Percentiles rank a stretch among this genome's conserved stretches.
phyloP scores from a whole-genome alignment of 2,797 vertebrate species.

The Sternarchorhynchus goeldii region DNA sequence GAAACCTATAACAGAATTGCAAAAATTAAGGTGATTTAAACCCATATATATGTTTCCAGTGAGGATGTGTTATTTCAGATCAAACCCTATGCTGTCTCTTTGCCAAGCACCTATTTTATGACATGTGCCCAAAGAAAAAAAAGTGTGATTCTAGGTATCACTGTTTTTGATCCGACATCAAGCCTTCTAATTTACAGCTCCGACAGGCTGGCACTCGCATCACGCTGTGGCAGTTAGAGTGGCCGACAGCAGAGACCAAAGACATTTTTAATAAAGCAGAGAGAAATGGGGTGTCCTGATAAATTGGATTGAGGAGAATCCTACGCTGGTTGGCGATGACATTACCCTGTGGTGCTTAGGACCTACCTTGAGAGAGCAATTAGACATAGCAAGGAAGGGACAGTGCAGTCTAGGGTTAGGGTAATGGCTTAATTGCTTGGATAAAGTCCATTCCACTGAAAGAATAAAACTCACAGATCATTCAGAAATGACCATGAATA shows the following conservation, averaged over 20 bases:
- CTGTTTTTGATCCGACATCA: conserved; percentile 66
- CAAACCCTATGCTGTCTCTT: conserved; percentile 26
- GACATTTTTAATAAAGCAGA: conserved; percentile 70
- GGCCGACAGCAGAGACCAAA: conserved; percentile 65
- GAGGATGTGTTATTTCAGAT: no score
- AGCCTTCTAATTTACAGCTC: conserved; percentile 65
- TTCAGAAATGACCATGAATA: conserved; percentile 39
- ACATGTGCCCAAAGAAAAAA: conserved; percentile 20
- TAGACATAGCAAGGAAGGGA: conserved; percentile 55
- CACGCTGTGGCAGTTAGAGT: conserved; percentile 60
- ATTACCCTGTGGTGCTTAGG: conserved; percentile 43
- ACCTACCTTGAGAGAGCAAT: conserved; percentile 58
- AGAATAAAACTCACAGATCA: conserved; percentile 39
- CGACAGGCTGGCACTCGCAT: conserved; percentile 54
- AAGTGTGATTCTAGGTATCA: conserved; percentile 54
- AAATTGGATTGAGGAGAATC: conserved; percentile 64
- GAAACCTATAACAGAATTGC: neutral
- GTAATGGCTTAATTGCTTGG: conserved; percentile 61
- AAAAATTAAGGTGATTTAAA: neutral
- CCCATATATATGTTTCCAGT: neutral
- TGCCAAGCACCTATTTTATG: conserved; percentile 24
- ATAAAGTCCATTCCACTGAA: conserved; percentile 62
- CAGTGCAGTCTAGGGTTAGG: conserved; percentile 52
- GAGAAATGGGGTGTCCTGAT: conserved; percentile 59
- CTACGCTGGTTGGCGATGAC: conserved; percentile 50